A percentile compares a stretch with the other conserved stretches of the same genome.
Evolutionary conservation across 1,140 invertebrate species (phyloP).

Genomic region (Platyscapa corneri): DNA sequence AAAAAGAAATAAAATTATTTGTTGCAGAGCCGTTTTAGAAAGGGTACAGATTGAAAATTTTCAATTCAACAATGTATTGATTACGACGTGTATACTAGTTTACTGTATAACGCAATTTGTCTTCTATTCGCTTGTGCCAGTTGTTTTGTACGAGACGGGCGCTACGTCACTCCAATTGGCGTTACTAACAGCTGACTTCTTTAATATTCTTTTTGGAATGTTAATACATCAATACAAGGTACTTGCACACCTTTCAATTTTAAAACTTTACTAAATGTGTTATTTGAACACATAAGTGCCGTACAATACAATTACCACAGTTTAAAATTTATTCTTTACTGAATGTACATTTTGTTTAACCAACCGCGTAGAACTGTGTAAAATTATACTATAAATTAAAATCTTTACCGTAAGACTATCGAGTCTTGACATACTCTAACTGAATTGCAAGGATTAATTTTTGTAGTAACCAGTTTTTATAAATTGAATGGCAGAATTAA

Average conservation of each 20-base stretch:
- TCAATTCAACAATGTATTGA: conserved; percentile 77
- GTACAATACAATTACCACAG: too few relatives aligned
- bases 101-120: conserved; percentile 82
- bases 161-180: conserved; percentile 89
- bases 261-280: too few relatives aligned
- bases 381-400: too few relatives aligned
- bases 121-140: conserved; percentile 85
- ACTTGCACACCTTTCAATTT: not conserved
- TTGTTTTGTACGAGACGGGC: conserved; percentile 85
- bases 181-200: conserved; percentile 89
- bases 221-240: conserved; percentile 89
- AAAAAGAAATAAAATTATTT: not conserved
- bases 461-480: too few relatives aligned
- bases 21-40: conserved; percentile 71
- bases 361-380: too few relatives aligned
- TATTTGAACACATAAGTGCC: too few relatives aligned
- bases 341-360: too few relatives aligned
- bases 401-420: too few relatives aligned
- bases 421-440: too few relatives aligned
- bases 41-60: conserved; percentile 71
- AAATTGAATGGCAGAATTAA: too few relatives aligned
- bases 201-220: conserved; percentile 87
- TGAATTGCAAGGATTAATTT: too few relatives aligned
- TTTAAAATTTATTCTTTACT: too few relatives aligned
- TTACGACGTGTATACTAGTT: conserved; percentile 76